Percentiles rank a stretch among this genome's conserved stretches.
These are phyloP conservation scores for Rhinella marina DNA, from an alignment of 2,797 vertebrate genomes.

Conservation along the genomic window DNA sequence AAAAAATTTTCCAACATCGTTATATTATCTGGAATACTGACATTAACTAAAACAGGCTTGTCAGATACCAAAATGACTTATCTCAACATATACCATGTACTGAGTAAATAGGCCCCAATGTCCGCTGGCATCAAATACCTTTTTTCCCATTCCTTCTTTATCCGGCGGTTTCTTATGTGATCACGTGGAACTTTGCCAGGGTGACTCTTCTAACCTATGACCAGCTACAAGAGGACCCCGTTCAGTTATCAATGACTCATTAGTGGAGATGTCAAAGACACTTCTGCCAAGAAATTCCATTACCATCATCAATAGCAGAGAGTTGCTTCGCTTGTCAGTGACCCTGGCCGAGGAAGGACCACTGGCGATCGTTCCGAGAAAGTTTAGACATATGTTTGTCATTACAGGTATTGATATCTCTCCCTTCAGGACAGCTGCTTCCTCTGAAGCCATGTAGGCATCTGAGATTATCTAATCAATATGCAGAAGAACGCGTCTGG, in stretches of 20 bases:
- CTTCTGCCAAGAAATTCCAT: slow-evolving; percentile 60
- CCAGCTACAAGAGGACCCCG: slow-evolving; percentile 42
- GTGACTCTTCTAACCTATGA: slow-evolving; percentile 38
- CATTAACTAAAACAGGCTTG: too few species aligned
- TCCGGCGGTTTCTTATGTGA: not conserved
- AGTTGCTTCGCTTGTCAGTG: slow-evolving; percentile 53
- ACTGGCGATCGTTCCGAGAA: slow-evolving; percentile 54
- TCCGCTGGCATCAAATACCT: not conserved
- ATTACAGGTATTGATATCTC: slow-evolving; percentile 63
- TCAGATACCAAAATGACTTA: too few species aligned
- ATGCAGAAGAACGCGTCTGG: slow-evolving; percentile 34
- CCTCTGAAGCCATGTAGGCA: slow-evolving; percentile 40
- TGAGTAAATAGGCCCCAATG: not conserved
- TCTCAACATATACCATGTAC: too few species aligned
- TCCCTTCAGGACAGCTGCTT: slow-evolving; percentile 51
- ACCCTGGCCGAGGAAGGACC: slow-evolving; percentile 59
- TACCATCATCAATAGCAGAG: slow-evolving; percentile 56
- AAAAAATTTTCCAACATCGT: too few species aligned
- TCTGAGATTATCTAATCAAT: slow-evolving; percentile 56
- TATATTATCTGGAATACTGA: too few species aligned
- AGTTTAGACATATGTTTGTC: slow-evolving; percentile 61
- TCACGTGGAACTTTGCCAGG: slow-evolving; percentile 11
- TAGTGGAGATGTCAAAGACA: slow-evolving; percentile 60
- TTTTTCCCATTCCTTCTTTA: not conserved
- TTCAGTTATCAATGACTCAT: slow-evolving; percentile 62